phyloP scores from a whole-genome alignment of 2,113 vertebrate species.

The Cololabis saira region DNA sequence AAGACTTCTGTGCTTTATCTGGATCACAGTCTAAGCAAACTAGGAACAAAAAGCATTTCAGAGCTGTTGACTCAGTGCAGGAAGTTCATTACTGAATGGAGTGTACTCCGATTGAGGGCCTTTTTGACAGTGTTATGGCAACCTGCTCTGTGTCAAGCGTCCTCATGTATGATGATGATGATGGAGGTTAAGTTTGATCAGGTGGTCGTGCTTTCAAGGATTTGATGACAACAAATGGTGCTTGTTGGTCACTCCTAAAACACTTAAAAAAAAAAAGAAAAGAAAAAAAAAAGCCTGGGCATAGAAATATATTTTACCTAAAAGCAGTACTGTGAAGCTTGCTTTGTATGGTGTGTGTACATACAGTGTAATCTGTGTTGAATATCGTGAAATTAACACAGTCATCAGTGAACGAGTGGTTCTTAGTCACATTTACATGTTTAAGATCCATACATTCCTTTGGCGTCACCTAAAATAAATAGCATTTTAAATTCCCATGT shows the following conservation, averaged over 20 bases:
- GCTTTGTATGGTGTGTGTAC: slow-evolving; percentile 58
- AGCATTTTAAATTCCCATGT: slow-evolving; percentile 36
- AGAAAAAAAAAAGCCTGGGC: slow-evolving; percentile 15
- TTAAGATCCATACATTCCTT: slow-evolving; percentile 29
- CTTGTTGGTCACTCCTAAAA: slow-evolving; percentile 53
- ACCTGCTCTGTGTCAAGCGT: slow-evolving; percentile 22
- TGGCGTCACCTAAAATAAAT: slow-evolving; percentile 12
- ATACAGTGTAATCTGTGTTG: slow-evolving; percentile 37
- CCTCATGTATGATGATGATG: slow-evolving; percentile 7
- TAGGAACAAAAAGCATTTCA: slow-evolving; percentile 23
- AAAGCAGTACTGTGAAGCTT: slow-evolving; percentile 63
- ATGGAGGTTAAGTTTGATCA: background rate
- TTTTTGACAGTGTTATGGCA: slow-evolving; percentile 31
- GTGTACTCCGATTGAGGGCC: no score
- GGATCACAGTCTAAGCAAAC: slow-evolving; percentile 23
- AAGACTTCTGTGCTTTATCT: slow-evolving; percentile 8
- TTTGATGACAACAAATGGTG: slow-evolving; percentile 32
- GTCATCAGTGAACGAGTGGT: slow-evolving; percentile 39
- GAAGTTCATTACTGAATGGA: slow-evolving; percentile 40
- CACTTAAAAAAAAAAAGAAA: slow-evolving; percentile 26
- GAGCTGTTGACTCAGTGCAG: slow-evolving; percentile 34
- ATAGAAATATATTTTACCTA: slow-evolving; percentile 49
- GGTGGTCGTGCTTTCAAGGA: background rate
- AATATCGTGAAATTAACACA: slow-evolving; percentile 46
- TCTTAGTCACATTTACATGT: slow-evolving; percentile 7